Evolutionary conservation across 1,140 invertebrate species (phyloP).

Genomic region (Sminthurinus signatus): DNA sequence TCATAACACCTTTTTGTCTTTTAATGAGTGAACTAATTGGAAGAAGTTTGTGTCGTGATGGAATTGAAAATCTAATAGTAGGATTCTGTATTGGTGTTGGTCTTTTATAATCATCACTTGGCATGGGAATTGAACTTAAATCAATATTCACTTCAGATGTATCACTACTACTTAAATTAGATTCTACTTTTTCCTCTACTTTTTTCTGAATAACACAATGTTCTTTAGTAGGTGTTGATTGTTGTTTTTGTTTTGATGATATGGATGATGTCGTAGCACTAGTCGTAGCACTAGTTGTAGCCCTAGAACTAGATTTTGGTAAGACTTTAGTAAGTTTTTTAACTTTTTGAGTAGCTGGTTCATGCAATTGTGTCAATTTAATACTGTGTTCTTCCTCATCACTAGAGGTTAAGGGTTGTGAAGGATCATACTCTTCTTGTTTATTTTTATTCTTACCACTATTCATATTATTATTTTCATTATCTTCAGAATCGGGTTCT

Average conservation of each 20-base stretch:
- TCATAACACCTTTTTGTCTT: slow-evolving; percentile 34
- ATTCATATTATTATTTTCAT: too few species aligned
- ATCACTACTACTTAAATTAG: background rate
- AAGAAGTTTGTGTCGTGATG: slow-evolving; percentile 30
- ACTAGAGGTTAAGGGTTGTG: slow-evolving; percentile 32
- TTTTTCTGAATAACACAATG: background rate
- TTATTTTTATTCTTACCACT: too few species aligned
- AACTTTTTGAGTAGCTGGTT: too few species aligned
- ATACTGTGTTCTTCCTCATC: slow-evolving; percentile 37
- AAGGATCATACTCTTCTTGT: slow-evolving; percentile 41
- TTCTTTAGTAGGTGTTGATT: too few species aligned
- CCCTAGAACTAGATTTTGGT: too few species aligned
- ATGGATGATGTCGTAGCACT: too few species aligned
- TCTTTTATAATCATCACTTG: slow-evolving; percentile 27
- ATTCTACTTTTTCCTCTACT: background rate
- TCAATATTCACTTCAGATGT: background rate
- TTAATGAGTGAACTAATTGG: slow-evolving; percentile 38
- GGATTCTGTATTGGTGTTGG: too few species aligned
- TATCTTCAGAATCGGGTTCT: background rate
- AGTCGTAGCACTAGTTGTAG: too few species aligned
- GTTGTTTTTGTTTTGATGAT: background rate
- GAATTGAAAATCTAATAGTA: slow-evolving; percentile 40
- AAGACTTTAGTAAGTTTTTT: too few species aligned
- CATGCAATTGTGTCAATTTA: background rate
- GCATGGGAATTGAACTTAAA: slow-evolving; percentile 10